Evolutionary conservation across 2,888 invertebrate species (phyloP).

Genomic region (Nezara viridula): DNA sequence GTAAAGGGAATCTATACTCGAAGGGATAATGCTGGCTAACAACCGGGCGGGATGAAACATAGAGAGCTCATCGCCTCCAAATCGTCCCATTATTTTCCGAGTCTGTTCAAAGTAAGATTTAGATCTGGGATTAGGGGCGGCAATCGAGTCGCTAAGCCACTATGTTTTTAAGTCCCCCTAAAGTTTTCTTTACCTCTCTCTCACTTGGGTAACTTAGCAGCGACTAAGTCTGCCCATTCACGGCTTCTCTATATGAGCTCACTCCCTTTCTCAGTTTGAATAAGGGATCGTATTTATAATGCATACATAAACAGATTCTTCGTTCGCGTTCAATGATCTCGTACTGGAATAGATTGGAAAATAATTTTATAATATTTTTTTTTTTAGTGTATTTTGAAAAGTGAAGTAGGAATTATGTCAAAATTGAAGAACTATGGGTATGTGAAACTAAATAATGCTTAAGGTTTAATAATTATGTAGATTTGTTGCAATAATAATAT

Average conservation of each 20-base stretch:
- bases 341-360: too few species aligned
- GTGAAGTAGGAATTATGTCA: too few species aligned
- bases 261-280: background rate
- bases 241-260: background rate
- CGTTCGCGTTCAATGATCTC: background rate
- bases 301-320: background rate
- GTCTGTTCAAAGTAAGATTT: slow-evolving; percentile 20
- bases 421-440: too few species aligned
- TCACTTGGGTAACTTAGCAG: background rate
- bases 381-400: too few species aligned
- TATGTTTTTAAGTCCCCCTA: background rate
- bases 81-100: slow-evolving; percentile 36
- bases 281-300: background rate
- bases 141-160: slow-evolving; percentile 20
- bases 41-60: slow-evolving; percentile 11
- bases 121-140: background rate
- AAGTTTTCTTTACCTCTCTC: slow-evolving; percentile 2
- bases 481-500: too few species aligned
- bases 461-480: too few species aligned
- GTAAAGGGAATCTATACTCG: slow-evolving; percentile 7
- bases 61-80: slow-evolving; percentile 5
- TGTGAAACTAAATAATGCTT: too few species aligned
- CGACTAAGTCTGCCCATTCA: background rate
- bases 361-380: too few species aligned
- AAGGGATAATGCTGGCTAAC: background rate